Conservation (phyloP, 2,888 invertebrate genomes). For the Drosophila limbata region DNA sequence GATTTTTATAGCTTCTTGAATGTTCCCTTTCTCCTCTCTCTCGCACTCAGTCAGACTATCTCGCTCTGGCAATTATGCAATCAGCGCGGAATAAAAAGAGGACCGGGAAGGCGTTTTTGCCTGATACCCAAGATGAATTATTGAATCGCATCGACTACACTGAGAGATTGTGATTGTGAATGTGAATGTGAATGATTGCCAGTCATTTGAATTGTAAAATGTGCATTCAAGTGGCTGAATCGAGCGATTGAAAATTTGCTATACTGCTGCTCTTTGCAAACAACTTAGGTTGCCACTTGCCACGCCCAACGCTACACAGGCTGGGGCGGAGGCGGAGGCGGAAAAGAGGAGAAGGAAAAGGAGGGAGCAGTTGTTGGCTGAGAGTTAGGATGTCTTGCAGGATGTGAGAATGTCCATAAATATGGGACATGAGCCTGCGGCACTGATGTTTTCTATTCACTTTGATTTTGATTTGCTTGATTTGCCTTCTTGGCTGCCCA, state of each 20-base stretch:
- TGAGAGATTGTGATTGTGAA: conserved; percentile 22
- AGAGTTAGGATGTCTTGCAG: background rate
- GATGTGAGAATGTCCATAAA: conserved; percentile 46
- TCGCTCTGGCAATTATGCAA: conserved; percentile 34
- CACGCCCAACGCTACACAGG: background rate
- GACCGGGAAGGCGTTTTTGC: conserved; percentile 21
- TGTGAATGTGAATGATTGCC: conserved; percentile 47
- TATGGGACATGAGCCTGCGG: conserved; percentile 53
- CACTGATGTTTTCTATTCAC: conserved; percentile 53
- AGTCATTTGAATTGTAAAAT: conserved; percentile 62
- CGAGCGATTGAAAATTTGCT: conserved; percentile 40
- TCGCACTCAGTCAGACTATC: background rate
- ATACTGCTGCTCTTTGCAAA: conserved; percentile 12
- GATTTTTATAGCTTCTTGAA: conserved; percentile 25
- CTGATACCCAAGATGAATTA: conserved; percentile 43
- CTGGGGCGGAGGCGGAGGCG: background rate
- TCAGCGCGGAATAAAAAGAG: conserved; percentile 13
- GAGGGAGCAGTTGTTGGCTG: background rate
- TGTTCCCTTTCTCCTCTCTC: background rate
- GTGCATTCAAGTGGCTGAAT: conserved; percentile 58
- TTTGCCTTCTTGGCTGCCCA: conserved; percentile 57
- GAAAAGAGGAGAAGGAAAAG: background rate
- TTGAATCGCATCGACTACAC: conserved; percentile 33
- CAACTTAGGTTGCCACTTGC: conserved; percentile 8
- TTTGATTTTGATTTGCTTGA: conserved; percentile 74